Percentiles rank a stretch among this genome's conserved stretches.
phyloP scores from a whole-genome alignment of 1,140 invertebrate species.

The Ceratina japonica region DNA sequence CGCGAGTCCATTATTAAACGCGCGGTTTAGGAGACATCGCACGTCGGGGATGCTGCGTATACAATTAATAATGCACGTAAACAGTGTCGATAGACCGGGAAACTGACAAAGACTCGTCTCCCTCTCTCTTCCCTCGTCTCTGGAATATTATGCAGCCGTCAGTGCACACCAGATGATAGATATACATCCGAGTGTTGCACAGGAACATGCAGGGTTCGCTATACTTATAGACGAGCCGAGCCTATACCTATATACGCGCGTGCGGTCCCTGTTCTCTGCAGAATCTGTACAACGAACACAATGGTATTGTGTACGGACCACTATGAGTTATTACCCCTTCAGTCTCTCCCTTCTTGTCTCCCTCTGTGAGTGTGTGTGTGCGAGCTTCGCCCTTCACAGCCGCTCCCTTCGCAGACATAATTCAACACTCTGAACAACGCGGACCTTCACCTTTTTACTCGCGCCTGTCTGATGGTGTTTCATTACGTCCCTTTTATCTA shows the following conservation, averaged over 20 bases:
- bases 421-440: slow-evolving; percentile 73
- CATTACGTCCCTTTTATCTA: slow-evolving; percentile 65
- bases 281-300: slow-evolving; percentile 73
- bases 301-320: slow-evolving; percentile 75
- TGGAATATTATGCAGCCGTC: slow-evolving; percentile 28
- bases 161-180: slow-evolving; percentile 16
- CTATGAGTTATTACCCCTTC: slow-evolving; percentile 77
- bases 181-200: slow-evolving; percentile 28
- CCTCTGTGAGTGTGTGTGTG: slow-evolving; percentile 13
- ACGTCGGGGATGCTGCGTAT: not conserved
- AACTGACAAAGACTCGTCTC: not conserved
- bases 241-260: slow-evolving; percentile 12
- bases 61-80: slow-evolving; percentile 32
- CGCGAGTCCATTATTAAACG: slow-evolving; percentile 4
- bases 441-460: slow-evolving; percentile 66
- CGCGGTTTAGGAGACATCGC: slow-evolving; percentile 12
- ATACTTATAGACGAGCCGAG: slow-evolving; percentile 34
- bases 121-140: slow-evolving; percentile 3
- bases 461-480: slow-evolving; percentile 66
- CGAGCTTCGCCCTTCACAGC: slow-evolving; percentile 57
- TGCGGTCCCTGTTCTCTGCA: slow-evolving; percentile 56
- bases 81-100: slow-evolving; percentile 18
- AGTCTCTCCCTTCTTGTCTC: slow-evolving; percentile 51
- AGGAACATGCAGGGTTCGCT: not conserved
- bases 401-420: slow-evolving; percentile 68